A percentile compares a stretch with the other conserved stretches of the same genome.
These are phyloP conservation scores for Nematostella vectensis DNA, from an alignment of 92 coral and sea anemone genomes.

Conservation along the genomic window DNA sequence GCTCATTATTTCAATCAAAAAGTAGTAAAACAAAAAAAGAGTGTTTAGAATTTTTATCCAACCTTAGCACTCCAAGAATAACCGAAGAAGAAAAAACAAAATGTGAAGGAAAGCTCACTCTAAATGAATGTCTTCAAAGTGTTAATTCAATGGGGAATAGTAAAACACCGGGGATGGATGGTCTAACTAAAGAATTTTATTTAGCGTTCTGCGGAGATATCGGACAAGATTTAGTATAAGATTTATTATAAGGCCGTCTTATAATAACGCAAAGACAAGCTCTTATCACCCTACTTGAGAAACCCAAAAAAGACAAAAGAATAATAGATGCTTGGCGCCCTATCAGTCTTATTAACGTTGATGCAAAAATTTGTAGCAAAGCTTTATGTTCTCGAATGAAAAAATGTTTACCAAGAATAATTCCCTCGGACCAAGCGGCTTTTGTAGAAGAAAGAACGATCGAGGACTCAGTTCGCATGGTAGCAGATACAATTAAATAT, in stretches of 20 bases:
- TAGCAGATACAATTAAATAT: constrained; percentile 5
- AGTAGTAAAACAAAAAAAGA: background rate
- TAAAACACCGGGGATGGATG: constrained; percentile 19
- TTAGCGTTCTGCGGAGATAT: constrained; percentile 3
- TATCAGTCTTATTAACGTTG: constrained; percentile 21
- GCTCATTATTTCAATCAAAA: background rate
- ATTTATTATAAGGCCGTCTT: background rate
- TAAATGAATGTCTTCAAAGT: constrained; percentile 13
- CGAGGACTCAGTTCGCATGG: constrained; percentile 2
- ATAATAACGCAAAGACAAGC: constrained; percentile 6
- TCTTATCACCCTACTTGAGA: constrained; percentile 8
- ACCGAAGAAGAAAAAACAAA: constrained; percentile 3
- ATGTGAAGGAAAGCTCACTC: background rate
- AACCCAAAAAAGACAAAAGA: constrained; percentile 6
- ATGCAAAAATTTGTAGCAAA: constrained; percentile 23
- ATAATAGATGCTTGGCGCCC: constrained; percentile 23
- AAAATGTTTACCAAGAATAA: constrained; percentile 8
- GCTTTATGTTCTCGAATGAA: constrained; percentile 8
- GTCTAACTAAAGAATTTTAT: constrained; percentile 10
- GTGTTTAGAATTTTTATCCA: constrained; percentile 1
- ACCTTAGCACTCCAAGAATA: background rate
- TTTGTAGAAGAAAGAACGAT: constrained; percentile 16
- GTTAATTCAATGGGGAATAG: constrained; percentile 1
- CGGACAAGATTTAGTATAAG: constrained; percentile 2
- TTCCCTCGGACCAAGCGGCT: constrained; percentile 15